phyloP scores from a whole-genome alignment of 1,140 invertebrate species.

The Neomicropteryx cornuta region DNA sequence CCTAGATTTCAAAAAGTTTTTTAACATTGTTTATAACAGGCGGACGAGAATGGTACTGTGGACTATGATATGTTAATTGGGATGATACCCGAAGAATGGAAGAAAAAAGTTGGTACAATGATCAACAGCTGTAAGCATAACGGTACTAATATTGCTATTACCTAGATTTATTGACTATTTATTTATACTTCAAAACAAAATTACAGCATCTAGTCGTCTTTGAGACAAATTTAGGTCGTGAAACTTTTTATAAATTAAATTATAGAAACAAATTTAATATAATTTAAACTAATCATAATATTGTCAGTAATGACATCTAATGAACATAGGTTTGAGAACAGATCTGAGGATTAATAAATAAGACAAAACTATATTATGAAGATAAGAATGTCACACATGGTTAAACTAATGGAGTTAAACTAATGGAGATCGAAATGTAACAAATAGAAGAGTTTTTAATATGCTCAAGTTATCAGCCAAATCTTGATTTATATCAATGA shows the following conservation, averaged over 20 bases:
- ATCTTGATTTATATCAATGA: no score
- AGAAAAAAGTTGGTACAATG: constrained; percentile 28
- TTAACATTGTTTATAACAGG: constrained; percentile 16
- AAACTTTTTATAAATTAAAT: background rate
- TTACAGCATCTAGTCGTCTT: background rate
- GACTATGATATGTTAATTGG: constrained; percentile 39
- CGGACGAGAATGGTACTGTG: constrained; percentile 28
- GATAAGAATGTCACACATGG: no score
- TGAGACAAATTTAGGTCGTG: background rate
- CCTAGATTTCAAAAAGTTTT: background rate
- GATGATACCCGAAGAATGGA: constrained; percentile 33
- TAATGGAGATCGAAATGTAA: no score
- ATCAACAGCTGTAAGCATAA: constrained; percentile 29
- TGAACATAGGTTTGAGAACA: background rate
- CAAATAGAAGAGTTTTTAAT: no score
- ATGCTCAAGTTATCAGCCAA: no score
- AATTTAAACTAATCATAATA: no score
- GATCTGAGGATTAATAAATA: no score
- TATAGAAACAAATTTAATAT: no score
- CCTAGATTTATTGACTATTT: background rate
- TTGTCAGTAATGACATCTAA: no score
- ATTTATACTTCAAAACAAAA: background rate
- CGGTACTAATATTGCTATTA: constrained; percentile 19
- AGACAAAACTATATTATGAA: no score
- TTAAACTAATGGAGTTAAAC: no score